Evolutionary conservation across 2,797 vertebrate species (phyloP), one percentile per base, ranked within the genome.

Genomic region (Coregonus ussuriensis): DNA sequence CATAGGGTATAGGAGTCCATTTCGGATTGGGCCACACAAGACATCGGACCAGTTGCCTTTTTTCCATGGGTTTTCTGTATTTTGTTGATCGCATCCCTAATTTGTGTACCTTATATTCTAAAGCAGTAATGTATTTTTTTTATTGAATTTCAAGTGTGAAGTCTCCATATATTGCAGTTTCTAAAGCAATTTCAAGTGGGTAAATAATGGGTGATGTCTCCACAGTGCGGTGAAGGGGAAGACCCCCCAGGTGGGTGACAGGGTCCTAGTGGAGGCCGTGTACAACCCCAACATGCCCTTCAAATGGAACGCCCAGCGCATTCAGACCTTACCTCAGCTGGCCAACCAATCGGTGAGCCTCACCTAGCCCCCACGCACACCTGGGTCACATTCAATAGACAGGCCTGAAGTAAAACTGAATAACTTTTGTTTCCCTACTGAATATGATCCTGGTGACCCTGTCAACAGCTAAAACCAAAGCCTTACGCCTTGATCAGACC

Each of bases 271-370:
- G 78, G 98, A 99, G 92, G 98, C 98, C 29, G 97, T 99, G 72
- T 99, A 99, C 85, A 99, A 99, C 88, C 98, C 98, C 9, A 99
- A 99, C 82, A 98, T 99, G 97, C 98, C 98, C 70, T 99, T 99
- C 94, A 99, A 99, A 88, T 99, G 98, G 98, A 99, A 99, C 21
- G 98, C 98, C 74, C 98, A 99, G 65, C 96, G 98, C 86, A 99
- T 99, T 88, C 98, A 99, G 90, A 99, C 98, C 0, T 95, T 99
- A 93, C 98, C 98, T 92, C 94, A 95, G 88, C 88, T 95, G 14
- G 79, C 92, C 83, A 95, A 92, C 85, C 95, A 94, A 88, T 90
- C 93, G 92, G 94, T 95, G 83, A 94, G 94, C 21, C 21, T 63
- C 21, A 25, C 59, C 21, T 47, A 47, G 41, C 41, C 41, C 41